Percentiles rank a stretch among this genome's conserved stretches.
phyloP scores from a whole-genome alignment of 2,113 vertebrate genomes.

The Ochotona princeps region DNA sequence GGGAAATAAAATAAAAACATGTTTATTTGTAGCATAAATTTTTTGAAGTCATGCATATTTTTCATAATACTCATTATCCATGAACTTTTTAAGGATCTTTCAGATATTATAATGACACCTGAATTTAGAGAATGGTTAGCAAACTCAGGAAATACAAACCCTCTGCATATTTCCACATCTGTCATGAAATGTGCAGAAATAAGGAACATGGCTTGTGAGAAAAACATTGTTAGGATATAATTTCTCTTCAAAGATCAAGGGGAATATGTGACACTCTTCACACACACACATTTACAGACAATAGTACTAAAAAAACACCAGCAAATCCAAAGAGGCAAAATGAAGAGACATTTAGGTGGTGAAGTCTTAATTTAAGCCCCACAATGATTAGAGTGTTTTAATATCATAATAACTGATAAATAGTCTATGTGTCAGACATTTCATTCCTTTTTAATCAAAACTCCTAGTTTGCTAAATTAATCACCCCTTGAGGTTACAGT shows the following conservation, averaged over 20 bases:
- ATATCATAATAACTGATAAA: slow-evolving; percentile 90
- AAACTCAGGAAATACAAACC: not conserved
- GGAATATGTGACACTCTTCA: not conserved
- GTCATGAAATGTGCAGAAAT: slow-evolving; percentile 5
- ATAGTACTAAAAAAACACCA: slow-evolving; percentile 79
- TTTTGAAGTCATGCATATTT: too few relatives aligned
- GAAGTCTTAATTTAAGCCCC: slow-evolving; percentile 86
- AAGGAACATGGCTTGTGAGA: not conserved
- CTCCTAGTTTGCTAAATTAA: slow-evolving; percentile 87
- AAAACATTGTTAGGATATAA: not conserved
- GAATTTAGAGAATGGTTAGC: not conserved
- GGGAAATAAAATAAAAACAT: too few relatives aligned
- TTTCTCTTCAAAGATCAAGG: slow-evolving; percentile 54
- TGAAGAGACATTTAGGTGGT: slow-evolving; percentile 84
- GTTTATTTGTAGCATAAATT: too few relatives aligned
- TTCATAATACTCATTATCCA: too few relatives aligned
- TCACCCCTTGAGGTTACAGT: slow-evolving; percentile 87
- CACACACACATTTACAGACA: slow-evolving; percentile 13
- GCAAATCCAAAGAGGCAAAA: slow-evolving; percentile 79
- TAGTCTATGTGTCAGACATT: slow-evolving; percentile 88
- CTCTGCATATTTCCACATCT: not conserved
- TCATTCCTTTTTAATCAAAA: slow-evolving; percentile 90
- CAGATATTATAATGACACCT: not conserved
- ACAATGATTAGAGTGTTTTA: slow-evolving; percentile 87
- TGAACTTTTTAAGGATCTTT: too few relatives aligned